Percentiles rank a stretch among this genome's conserved stretches.
Evolutionary conservation across 2,888 invertebrate genomes (phyloP).

Genomic region (Stenurella melanura): DNA sequence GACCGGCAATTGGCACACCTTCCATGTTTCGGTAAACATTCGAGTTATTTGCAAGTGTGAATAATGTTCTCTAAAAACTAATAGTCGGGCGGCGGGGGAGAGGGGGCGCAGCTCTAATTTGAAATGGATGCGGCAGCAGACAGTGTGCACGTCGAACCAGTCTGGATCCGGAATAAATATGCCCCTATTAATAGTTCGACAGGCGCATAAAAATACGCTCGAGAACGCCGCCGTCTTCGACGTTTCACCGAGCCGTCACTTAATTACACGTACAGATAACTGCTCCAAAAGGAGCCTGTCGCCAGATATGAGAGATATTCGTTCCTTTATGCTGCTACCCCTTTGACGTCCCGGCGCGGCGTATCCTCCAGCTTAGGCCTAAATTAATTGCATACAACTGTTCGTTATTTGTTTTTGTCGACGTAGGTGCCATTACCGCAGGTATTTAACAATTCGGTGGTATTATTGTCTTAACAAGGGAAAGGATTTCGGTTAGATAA

Average conservation of each 20-base stretch:
- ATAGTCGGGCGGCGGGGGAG: neutral
- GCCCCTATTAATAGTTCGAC: constrained; percentile 62
- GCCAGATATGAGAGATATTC: constrained; percentile 2
- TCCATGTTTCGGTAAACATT: constrained; percentile 32
- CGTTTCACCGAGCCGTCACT: constrained; percentile 17
- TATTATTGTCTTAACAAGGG: neutral
- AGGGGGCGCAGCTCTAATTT: neutral
- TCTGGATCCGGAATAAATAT: constrained; percentile 52
- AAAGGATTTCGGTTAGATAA: no score
- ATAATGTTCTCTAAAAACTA: constrained; percentile 19
- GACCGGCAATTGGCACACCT: constrained; percentile 43
- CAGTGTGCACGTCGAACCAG: constrained; percentile 44
- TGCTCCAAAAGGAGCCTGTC: constrained; percentile 15
- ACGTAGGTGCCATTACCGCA: constrained; percentile 3
- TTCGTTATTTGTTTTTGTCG: constrained; percentile 35
- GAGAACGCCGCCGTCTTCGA: constrained; percentile 34
- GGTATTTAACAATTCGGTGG: neutral
- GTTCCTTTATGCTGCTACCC: constrained; percentile 19
- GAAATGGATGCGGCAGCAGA: constrained; percentile 32
- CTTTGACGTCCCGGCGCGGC: constrained; percentile 34
- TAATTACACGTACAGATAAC: constrained; percentile 35
- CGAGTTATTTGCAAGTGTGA: constrained; percentile 30
- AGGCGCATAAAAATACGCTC: constrained; percentile 57
- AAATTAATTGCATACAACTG: constrained; percentile 39
- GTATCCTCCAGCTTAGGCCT: constrained; percentile 6